Evolutionary conservation across 2,888 invertebrate species (phyloP).

Genomic region (Sipha maydis): DNA sequence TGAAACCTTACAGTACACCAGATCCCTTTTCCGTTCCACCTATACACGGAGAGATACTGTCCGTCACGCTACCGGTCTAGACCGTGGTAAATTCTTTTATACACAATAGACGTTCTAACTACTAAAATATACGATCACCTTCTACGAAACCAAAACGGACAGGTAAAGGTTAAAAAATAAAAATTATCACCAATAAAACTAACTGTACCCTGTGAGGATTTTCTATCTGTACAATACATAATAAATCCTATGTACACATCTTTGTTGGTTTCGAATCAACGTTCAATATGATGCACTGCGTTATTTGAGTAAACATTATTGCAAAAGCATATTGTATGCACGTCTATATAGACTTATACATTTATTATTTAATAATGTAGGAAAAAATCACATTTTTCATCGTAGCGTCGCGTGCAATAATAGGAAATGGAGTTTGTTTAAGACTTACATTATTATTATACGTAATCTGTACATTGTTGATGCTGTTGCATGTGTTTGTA

Average conservation of each 20-base stretch:
- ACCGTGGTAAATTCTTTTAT: too few relatives aligned
- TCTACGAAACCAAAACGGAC: background rate
- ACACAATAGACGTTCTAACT: too few relatives aligned
- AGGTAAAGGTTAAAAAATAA: background rate
- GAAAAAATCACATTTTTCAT: background rate
- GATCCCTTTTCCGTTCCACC: too few relatives aligned
- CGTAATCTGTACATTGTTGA: background rate
- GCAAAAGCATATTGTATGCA: background rate
- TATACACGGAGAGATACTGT: too few relatives aligned
- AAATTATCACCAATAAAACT: background rate
- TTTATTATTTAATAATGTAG: background rate
- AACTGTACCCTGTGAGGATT: background rate
- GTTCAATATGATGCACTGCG: background rate
- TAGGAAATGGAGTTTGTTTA: background rate
- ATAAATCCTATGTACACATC: background rate
- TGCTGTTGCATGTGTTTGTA: background rate
- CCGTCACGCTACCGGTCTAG: too few relatives aligned
- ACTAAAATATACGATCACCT: too few relatives aligned
- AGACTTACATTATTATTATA: background rate
- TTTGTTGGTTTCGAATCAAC: background rate
- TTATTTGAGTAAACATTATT: background rate
- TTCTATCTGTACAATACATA: background rate
- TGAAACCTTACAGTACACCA: too few relatives aligned
- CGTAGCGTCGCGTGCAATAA: background rate
- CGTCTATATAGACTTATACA: background rate